A percentile compares a stretch with the other conserved stretches of the same genome.
Evolutionary conservation across 2,113 vertebrate species (phyloP).

Genomic region (Urocitellus parryii): DNA sequence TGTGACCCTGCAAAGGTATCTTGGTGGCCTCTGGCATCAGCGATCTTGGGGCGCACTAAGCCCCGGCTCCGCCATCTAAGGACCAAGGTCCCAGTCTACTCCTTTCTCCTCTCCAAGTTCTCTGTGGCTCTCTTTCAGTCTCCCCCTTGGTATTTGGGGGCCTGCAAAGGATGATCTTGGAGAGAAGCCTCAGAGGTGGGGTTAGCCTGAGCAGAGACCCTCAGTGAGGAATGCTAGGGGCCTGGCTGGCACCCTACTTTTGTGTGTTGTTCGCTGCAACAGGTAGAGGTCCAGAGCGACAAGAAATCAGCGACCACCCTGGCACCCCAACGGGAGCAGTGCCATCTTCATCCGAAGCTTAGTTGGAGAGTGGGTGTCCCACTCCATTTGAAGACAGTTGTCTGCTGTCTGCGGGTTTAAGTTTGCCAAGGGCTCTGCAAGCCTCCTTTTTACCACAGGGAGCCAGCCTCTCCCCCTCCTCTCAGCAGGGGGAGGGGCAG

Average conservation of each 20-base stretch:
- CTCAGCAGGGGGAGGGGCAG: not conserved
- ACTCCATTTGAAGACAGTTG: not conserved
- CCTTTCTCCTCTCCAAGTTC: not conserved
- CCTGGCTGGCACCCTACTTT: not conserved
- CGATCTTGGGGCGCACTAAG: not conserved
- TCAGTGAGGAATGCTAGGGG: not conserved
- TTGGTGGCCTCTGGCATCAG: not conserved
- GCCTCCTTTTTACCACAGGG: not conserved
- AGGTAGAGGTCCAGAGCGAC: no score
- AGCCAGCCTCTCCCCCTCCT: not conserved
- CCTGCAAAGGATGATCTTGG: not conserved
- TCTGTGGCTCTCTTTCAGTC: not conserved
- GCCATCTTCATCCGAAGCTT: not conserved
- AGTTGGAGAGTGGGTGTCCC: not conserved
- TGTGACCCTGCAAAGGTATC: not conserved
- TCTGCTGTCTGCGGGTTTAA: conserved; percentile 13
- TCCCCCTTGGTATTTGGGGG: not conserved
- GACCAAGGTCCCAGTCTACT: not conserved
- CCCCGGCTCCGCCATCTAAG: not conserved
- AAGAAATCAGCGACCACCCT: not conserved
- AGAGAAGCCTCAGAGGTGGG: not conserved
- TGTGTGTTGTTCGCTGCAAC: not conserved
- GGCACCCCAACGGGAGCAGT: not conserved
- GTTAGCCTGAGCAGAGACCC: not conserved
- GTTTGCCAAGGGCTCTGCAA: not conserved